phyloP scores from a whole-genome alignment of 2,797 vertebrate genomes.

The Typhlichthys eigenmanni region DNA sequence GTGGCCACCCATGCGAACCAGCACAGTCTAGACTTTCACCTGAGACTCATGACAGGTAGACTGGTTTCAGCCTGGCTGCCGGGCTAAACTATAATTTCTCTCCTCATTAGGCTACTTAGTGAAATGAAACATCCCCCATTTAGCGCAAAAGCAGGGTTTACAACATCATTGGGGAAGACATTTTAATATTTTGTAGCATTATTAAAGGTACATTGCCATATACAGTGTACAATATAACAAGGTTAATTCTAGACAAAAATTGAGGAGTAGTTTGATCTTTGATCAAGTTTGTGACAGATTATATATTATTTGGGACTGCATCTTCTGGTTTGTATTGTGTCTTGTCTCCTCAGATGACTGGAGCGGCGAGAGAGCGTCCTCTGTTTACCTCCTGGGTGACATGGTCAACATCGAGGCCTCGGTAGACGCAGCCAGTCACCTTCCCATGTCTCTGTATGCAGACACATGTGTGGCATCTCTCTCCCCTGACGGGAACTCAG shows the following conservation, averaged over 20 bases:
- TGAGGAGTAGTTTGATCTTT: too few species aligned
- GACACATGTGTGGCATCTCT: conserved; percentile 49
- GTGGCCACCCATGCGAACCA: conserved; percentile 4
- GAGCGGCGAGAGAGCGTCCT: conserved; percentile 26
- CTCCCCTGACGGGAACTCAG: conserved; percentile 27
- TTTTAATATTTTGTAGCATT: too few species aligned
- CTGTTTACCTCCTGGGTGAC: conserved; percentile 46
- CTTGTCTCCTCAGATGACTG: conserved; percentile 31
- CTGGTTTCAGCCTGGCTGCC: not conserved
- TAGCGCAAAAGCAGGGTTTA: not conserved
- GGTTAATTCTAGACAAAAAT: too few species aligned
- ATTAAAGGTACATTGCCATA: too few species aligned
- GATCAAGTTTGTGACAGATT: too few species aligned
- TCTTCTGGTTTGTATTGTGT: not conserved
- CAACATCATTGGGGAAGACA: too few species aligned
- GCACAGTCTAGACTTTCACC: conserved; percentile 33
- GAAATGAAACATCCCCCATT: not conserved
- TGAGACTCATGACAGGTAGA: conserved; percentile 48
- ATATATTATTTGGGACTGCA: too few species aligned
- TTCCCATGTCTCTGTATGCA: conserved; percentile 35
- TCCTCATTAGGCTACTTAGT: not conserved
- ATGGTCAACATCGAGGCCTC: conserved; percentile 45
- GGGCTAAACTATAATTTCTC: too few species aligned
- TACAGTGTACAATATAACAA: too few species aligned
- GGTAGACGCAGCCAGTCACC: conserved; percentile 12